Percentiles rank a stretch among this genome's conserved stretches.
phyloP scores from a whole-genome alignment of 2,797 vertebrate species.

The Alosa sapidissima region DNA sequence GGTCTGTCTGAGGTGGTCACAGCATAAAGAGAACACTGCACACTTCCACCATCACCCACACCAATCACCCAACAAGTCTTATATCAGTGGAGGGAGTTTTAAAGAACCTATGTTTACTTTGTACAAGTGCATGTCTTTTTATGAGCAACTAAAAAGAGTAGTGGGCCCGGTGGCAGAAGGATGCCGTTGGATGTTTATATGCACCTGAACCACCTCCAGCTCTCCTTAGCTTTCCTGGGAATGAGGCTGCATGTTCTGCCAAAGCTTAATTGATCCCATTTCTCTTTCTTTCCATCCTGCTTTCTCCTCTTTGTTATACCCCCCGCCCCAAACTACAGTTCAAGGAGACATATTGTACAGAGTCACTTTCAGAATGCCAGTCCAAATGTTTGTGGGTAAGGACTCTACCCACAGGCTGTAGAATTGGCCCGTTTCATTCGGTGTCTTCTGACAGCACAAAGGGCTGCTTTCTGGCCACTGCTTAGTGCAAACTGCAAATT shows the following conservation, averaged over 20 bases:
- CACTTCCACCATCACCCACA: background rate
- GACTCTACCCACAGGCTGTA: background rate
- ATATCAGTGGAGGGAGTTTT: slow-evolving; percentile 21
- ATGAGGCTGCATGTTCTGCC: slow-evolving; percentile 77
- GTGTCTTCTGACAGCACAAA: background rate
- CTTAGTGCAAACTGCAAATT: background rate
- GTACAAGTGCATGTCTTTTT: slow-evolving; percentile 72
- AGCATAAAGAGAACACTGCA: background rate
- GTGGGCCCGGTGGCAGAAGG: background rate
- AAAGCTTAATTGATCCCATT: slow-evolving; percentile 57
- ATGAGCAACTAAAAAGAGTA: slow-evolving; percentile 24
- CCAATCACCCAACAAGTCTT: background rate
- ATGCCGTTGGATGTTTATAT: slow-evolving; percentile 24
- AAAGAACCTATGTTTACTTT: slow-evolving; percentile 62
- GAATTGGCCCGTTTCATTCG: background rate
- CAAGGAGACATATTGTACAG: slow-evolving; percentile 21
- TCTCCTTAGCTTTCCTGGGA: slow-evolving; percentile 35
- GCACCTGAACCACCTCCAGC: slow-evolving; percentile 46
- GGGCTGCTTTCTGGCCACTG: background rate
- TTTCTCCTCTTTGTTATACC: background rate
- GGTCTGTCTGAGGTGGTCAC: background rate
- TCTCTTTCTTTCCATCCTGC: slow-evolving; percentile 41
- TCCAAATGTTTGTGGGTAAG: background rate
- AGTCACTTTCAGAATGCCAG: background rate
- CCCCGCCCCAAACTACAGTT: background rate